Base-by-base conservation (phyloP, 2,888 invertebrate species). In the Trichopria drosophilae region DNA sequence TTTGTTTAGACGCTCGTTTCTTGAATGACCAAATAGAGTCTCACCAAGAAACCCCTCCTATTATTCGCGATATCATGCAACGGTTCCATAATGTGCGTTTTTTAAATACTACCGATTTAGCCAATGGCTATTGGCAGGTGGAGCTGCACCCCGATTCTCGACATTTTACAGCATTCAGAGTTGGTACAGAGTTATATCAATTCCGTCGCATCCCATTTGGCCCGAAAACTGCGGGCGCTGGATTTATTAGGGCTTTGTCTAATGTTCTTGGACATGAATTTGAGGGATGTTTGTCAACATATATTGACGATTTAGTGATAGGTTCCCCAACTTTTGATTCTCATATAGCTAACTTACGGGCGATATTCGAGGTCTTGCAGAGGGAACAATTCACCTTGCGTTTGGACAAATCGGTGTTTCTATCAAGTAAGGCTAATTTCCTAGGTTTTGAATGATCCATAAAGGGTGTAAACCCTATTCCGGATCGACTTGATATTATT, bases 221-320 rank as follows among this genome's bases (percentile, higher is more conserved):
- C n/a, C n/a, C n/a, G n/a, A n/a, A n/a, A n/a, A n/a, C n/a, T n/a
- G n/a, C n/a, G n/a, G n/a, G n/a, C n/a, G n/a, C n/a, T n/a, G n/a
- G n/a, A n/a, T n/a, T n/a, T n/a, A n/a, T n/a, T n/a, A n/a, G n/a
- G n/a, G n/a, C n/a, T n/a, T n/a, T n/a, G n/a, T n/a, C n/a, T n/a
- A n/a, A n/a, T n/a, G n/a, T n/a, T n/a, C n/a, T n/a, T 4, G 65
- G 64, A 6, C 53, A 62, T n/a, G n/a, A n/a, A n/a, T n/a, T n/a
- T n/a, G n/a, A n/a, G n/a, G n/a, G 3, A 62, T 63, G 43, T 48
- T 66, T 6, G n/a, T 6, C 32, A 10, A 4, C 9, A 18, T 67
- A 68, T 37, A 53, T 69, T 13, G 65, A 51, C 6, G 55, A 35
- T 10, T 23, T 40, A 13, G 10, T 23, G 26, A 12, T 34, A 18